These are phyloP conservation scores for Cryptoblepharus egeriae DNA, from an alignment of 2,797 vertebrate genomes.

Conservation along the genomic window DNA sequence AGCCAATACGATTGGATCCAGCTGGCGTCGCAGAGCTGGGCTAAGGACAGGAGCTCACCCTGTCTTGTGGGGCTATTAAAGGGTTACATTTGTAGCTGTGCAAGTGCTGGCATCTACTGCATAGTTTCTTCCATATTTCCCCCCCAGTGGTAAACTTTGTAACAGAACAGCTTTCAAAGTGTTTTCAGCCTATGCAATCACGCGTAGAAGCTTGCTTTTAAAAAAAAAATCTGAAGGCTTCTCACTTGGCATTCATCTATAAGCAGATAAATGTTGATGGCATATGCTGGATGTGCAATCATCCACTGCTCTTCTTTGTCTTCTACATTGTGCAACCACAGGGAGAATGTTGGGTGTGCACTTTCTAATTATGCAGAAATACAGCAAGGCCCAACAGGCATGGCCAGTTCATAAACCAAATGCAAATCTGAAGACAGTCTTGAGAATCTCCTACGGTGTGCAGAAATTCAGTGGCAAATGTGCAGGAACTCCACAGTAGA, in stretches of 20 bases:
- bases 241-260: neutral
- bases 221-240: neutral
- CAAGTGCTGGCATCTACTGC: neutral
- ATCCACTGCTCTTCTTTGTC: too few species aligned
- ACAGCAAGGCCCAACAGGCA: too few species aligned
- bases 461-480: neutral
- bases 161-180: neutral
- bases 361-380: neutral
- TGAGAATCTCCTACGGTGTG: neutral
- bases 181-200: neutral
- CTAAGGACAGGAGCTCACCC: too few species aligned
- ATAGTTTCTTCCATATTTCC: neutral
- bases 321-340: neutral
- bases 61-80: too few species aligned
- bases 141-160: neutral
- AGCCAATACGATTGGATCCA: too few species aligned
- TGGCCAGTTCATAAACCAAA: neutral
- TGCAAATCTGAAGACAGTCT: neutral
- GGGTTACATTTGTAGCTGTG: neutral
- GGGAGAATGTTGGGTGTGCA: neutral
- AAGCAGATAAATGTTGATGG: neutral
- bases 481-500: too few species aligned
- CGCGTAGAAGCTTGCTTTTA: neutral
- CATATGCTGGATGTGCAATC: neutral
- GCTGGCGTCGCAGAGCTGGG: too few species aligned